Evolutionary conservation across 2,888 invertebrate genomes (phyloP).

Genomic region (Lacanobia wlatinum): DNA sequence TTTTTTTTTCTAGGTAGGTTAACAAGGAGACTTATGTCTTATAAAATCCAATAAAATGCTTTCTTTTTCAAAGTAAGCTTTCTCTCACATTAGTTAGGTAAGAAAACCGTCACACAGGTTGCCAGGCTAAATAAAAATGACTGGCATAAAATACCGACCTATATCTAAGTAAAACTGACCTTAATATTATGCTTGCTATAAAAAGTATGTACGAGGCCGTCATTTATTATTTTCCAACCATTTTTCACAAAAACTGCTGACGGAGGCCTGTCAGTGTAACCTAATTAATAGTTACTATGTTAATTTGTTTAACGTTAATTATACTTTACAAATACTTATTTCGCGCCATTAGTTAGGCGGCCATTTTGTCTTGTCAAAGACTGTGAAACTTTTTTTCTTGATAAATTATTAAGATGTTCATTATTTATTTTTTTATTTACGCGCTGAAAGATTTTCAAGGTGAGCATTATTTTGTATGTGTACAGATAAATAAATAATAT

Average conservation of each 20-base stretch:
- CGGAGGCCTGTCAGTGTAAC: slow-evolving; percentile 21
- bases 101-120: neutral
- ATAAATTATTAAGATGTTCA: slow-evolving; percentile 8
- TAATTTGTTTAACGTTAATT: slow-evolving; percentile 47
- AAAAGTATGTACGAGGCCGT: slow-evolving; percentile 6
- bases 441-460: neutral
- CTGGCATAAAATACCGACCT: slow-evolving; percentile 19
- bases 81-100: neutral
- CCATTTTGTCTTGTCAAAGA: slow-evolving; percentile 10
- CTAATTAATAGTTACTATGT: slow-evolving; percentile 43
- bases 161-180: neutral
- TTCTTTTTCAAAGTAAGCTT: neutral
- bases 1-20: too few relatives aligned
- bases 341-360: slow-evolving; percentile 23
- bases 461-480: neutral
- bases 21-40: too few relatives aligned
- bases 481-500: neutral
- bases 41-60: neutral
- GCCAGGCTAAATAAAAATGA: neutral
- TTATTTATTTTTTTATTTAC: neutral
- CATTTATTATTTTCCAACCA: slow-evolving; percentile 34
- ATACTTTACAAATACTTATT: slow-evolving; percentile 35
- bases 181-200: slow-evolving; percentile 16
- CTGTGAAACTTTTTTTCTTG: neutral
- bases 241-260: slow-evolving; percentile 50